phyloP scores from a whole-genome alignment of 2,113 vertebrate genomes.

The Cisticola juncidis region DNA sequence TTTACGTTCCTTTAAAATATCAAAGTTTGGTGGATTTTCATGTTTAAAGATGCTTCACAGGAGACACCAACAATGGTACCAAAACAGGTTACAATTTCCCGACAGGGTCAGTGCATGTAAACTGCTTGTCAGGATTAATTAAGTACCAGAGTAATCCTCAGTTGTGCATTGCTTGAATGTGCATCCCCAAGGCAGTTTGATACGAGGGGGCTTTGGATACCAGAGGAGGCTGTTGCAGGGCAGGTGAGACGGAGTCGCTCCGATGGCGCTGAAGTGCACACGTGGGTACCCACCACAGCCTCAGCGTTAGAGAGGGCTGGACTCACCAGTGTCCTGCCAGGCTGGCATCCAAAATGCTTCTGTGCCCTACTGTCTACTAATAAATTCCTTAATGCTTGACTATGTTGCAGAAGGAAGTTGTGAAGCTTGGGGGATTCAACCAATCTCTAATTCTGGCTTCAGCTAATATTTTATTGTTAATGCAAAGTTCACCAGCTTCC shows the following conservation, averaged over 20 bases:
- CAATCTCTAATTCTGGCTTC: not conserved
- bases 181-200: not conserved
- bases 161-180: not conserved
- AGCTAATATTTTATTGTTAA: not conserved
- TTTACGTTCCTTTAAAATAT: not conserved
- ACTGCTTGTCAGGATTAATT: not conserved
- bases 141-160: not conserved
- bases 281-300: not conserved
- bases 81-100: not conserved
- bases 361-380: not conserved
- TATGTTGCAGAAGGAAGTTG: not conserved
- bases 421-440: not conserved
- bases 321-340: not conserved
- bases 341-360: not conserved
- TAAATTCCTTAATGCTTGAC: not conserved
- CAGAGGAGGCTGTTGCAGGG: not conserved
- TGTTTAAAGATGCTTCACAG: not conserved
- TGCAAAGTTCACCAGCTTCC: not conserved
- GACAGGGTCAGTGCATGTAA: not conserved
- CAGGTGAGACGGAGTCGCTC: not conserved
- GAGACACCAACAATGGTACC: not conserved
- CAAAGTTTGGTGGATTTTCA: not conserved
- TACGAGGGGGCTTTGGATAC: not conserved
- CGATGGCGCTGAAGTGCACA: rapidly evolving
- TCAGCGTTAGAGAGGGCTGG: not conserved